phyloP scores from a whole-genome alignment of 2,888 invertebrate species.

The Chaetogeoica ovagalla region DNA sequence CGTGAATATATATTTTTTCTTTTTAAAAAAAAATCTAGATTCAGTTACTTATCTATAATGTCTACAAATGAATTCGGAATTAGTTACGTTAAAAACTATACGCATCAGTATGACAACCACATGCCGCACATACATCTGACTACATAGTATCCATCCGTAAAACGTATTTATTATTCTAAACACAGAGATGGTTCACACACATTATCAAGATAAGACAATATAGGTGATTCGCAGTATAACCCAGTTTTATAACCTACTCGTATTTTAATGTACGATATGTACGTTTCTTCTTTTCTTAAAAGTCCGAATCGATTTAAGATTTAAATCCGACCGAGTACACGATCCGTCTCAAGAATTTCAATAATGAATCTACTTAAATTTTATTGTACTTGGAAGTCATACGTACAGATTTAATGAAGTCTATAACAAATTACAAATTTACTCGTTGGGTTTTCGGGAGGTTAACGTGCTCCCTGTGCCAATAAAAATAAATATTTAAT shows the following conservation, averaged over 20 bases:
- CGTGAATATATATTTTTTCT: too few relatives aligned
- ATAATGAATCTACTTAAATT: neutral
- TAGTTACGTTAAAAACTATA: neutral
- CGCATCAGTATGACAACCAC: neutral
- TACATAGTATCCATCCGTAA: neutral
- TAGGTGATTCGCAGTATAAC: too few relatives aligned
- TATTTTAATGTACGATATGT: too few relatives aligned
- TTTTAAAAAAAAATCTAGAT: too few relatives aligned
- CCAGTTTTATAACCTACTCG: too few relatives aligned
- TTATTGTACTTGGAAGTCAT: neutral
- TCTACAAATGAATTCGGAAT: too few relatives aligned
- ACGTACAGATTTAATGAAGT: neutral
- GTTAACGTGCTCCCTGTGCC: too few relatives aligned
- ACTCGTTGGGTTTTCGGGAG: too few relatives aligned
- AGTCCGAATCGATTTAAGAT: neutral
- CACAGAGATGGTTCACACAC: neutral
- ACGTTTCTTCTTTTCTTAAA: neutral
- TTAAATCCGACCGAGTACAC: neutral
- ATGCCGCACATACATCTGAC: neutral
- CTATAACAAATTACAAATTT: neutral
- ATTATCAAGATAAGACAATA: neutral
- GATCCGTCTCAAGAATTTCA: neutral
- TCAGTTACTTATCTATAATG: too few relatives aligned
- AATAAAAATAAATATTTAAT: conserved; percentile 17
- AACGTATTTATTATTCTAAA: conserved; percentile 2